Percentiles rank a stretch among this genome's conserved stretches.
These are phyloP conservation scores for Callorhinus ursinus DNA, from an alignment of 2,113 vertebrate genomes.

Conservation along the genomic window DNA sequence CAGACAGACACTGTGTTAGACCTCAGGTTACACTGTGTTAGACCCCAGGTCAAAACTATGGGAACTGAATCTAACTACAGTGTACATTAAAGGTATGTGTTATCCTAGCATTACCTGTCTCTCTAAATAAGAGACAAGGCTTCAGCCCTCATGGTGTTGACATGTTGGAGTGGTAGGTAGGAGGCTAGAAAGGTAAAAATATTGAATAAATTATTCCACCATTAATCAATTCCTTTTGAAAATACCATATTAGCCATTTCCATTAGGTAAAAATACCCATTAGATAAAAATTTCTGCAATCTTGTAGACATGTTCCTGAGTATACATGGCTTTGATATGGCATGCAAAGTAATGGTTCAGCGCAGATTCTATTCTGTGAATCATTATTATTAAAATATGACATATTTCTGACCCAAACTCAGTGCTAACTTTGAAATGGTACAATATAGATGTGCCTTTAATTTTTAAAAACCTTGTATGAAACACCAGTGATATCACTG, in stretches of 20 bases:
- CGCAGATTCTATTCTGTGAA: background rate
- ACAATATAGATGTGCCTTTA: background rate
- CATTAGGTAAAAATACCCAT: background rate
- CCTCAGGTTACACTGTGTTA: background rate
- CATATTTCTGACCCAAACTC: background rate
- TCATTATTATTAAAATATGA: background rate
- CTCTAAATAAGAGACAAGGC: background rate
- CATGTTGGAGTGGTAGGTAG: background rate
- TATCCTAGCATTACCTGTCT: too few relatives aligned
- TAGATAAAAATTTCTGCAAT: background rate
- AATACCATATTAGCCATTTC: background rate
- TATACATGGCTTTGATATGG: background rate
- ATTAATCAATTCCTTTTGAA: background rate
- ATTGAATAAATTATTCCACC: background rate
- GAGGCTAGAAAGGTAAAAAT: background rate
- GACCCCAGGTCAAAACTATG: too few relatives aligned
- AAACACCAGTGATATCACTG: background rate
- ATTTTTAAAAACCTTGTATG: background rate
- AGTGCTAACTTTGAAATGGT: background rate
- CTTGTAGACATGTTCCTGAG: background rate
- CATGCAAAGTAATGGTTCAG: background rate
- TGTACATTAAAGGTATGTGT: too few relatives aligned
- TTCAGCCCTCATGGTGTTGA: background rate
- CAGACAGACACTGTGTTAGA: background rate
- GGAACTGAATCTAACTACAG: too few relatives aligned